Conservation (phyloP, 2,797 vertebrate species). For the Dicrostonyx torquatus region DNA sequence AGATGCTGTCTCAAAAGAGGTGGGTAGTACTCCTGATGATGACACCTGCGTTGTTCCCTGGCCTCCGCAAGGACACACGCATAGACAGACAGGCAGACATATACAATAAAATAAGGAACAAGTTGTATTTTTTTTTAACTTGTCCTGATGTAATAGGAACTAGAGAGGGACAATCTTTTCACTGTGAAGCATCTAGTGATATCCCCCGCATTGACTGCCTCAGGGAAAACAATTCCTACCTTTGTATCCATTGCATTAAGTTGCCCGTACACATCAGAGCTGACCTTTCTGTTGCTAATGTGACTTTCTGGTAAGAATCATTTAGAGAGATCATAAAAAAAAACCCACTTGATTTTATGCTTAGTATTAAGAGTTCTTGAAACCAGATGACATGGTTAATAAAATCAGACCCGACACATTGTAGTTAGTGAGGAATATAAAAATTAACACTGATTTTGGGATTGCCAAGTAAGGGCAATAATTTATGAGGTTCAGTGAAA, state of each 20-base stretch:
- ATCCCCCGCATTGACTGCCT: slow-evolving; percentile 30
- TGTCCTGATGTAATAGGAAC: slow-evolving; percentile 39
- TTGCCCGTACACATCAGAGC: not conserved
- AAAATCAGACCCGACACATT: slow-evolving; percentile 51
- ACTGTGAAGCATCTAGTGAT: slow-evolving; percentile 46
- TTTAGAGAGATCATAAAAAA: not conserved
- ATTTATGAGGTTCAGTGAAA: not conserved
- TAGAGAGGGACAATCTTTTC: slow-evolving; percentile 41
- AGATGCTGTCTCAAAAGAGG: not conserved
- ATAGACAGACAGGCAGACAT: not conserved
- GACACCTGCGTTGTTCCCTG: not conserved
- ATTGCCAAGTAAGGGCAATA: slow-evolving; percentile 4
- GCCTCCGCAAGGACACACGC: not conserved
- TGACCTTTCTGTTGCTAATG: slow-evolving; percentile 33
- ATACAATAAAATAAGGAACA: not conserved
- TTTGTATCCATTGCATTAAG: not conserved
- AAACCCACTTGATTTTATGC: not conserved
- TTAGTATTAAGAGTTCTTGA: slow-evolving; percentile 54
- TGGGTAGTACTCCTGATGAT: not conserved
- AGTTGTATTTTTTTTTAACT: not conserved
- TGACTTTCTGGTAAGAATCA: slow-evolving; percentile 29
- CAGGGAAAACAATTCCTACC: not conserved
- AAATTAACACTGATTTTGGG: slow-evolving; percentile 39
- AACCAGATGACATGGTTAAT: slow-evolving; percentile 38
- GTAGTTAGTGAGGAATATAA: slow-evolving; percentile 53